These are phyloP conservation scores for Hydraecia micacea DNA, from an alignment of 2,888 invertebrate species.

Conservation along the genomic window DNA sequence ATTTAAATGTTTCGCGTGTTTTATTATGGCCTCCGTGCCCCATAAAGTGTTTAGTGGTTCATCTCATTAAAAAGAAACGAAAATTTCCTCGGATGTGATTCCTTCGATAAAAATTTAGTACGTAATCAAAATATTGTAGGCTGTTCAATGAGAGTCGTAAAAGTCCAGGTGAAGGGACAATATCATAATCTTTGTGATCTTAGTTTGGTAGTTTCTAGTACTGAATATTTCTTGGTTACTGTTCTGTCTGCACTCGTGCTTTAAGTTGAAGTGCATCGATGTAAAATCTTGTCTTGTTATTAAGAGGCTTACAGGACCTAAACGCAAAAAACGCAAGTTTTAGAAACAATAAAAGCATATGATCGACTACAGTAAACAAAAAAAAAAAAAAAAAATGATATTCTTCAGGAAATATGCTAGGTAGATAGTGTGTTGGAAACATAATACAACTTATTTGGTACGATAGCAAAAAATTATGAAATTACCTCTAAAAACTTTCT, in stretches of 20 bases:
- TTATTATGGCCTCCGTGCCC: constrained; percentile 61
- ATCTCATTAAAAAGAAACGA: constrained; percentile 57
- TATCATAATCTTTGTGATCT: constrained; percentile 44
- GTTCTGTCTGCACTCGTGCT: background rate
- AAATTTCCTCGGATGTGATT: constrained; percentile 40
- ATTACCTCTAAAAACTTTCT: too few species aligned
- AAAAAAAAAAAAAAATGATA: too few species aligned
- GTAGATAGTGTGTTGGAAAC: too few species aligned
- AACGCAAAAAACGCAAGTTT: too few species aligned
- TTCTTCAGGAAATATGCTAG: too few species aligned
- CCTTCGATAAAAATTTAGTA: constrained; percentile 50
- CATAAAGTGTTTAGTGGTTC: constrained; percentile 66
- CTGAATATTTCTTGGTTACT: background rate
- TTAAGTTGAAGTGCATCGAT: background rate
- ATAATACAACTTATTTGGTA: too few species aligned
- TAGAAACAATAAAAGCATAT: too few species aligned
- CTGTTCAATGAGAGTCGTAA: constrained; percentile 52
- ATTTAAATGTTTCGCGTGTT: constrained; percentile 70
- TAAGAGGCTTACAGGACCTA: too few species aligned
- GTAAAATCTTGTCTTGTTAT: background rate
- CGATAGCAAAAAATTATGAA: too few species aligned
- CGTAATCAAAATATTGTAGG: constrained; percentile 56
- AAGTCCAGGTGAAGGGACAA: constrained; percentile 28
- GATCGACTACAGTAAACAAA: too few species aligned
- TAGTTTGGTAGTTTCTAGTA: constrained; percentile 32